Conservation (phyloP, 2,888 invertebrate species). For the Seira ritae region DNA sequence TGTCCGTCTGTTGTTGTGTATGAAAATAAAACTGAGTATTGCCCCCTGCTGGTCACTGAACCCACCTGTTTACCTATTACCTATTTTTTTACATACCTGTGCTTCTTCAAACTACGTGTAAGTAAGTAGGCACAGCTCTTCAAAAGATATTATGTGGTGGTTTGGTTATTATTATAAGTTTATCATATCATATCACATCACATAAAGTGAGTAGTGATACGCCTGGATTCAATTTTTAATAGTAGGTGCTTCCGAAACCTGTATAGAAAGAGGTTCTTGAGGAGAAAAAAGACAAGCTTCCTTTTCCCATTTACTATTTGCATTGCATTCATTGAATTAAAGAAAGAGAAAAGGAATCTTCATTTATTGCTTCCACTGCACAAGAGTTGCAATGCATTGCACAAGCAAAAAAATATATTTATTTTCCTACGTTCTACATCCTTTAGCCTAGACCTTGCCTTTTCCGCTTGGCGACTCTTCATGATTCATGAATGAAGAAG, state of each 20-base stretch:
- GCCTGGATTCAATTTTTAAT: conserved; percentile 62
- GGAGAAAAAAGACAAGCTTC: neutral
- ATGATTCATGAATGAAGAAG: too few species aligned
- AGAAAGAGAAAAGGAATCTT: too few species aligned
- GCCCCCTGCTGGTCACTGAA: conserved; percentile 63
- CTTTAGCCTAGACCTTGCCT: conserved; percentile 25
- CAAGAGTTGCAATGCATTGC: too few species aligned
- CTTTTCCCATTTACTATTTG: neutral
- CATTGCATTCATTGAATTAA: too few species aligned
- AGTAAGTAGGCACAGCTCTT: conserved; percentile 24
- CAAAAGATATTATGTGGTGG: conserved; percentile 18
- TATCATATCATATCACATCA: conserved; percentile 27
- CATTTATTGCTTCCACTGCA: too few species aligned
- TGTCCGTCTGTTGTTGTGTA: too few species aligned
- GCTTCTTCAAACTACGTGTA: neutral
- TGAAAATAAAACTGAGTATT: conserved; percentile 27
- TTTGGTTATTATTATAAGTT: conserved; percentile 28
- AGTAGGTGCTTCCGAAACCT: conserved; percentile 35
- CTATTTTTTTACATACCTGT: conserved; percentile 15
- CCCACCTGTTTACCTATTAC: conserved; percentile 54
- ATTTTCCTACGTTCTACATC: too few species aligned
- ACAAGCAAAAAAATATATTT: too few species aligned
- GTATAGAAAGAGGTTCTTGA: too few species aligned
- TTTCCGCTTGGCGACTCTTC: too few species aligned
- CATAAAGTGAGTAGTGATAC: conserved; percentile 44